Conservation (phyloP, 2,888 invertebrate genomes). For the Ypsolopha sequella region DNA sequence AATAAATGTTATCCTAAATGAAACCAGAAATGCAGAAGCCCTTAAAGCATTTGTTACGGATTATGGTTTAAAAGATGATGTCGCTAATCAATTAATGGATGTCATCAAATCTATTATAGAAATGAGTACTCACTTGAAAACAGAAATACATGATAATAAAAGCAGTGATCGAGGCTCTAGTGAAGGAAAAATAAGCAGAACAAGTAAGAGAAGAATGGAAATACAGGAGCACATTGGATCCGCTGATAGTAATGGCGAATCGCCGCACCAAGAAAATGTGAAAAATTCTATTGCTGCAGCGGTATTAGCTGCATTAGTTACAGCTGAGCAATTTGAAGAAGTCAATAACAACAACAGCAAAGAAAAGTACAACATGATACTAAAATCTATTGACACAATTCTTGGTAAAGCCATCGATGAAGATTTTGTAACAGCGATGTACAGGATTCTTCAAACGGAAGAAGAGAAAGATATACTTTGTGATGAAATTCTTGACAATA, state of each 20-base stretch:
- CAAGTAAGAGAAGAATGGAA: conserved; percentile 36
- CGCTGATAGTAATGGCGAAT: conserved; percentile 30
- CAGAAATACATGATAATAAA: conserved; percentile 41
- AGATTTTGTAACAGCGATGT: conserved; percentile 60
- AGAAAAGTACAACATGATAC: conserved; percentile 60
- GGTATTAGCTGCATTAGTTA: conserved; percentile 60
- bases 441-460: conserved; percentile 58
- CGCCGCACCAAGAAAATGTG: conserved; percentile 58
- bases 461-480: conserved; percentile 58
- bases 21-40: conserved; percentile 59
- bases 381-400: conserved; percentile 64
- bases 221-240: conserved; percentile 23
- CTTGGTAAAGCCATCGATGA: conserved; percentile 60
- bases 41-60: conserved; percentile 61
- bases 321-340: conserved; percentile 62
- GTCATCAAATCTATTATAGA: conserved; percentile 63
- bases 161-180: conserved; percentile 25
- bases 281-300: conserved; percentile 68
- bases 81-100: conserved; percentile 64
- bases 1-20: conserved; percentile 68
- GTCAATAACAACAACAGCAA: conserved; percentile 60
- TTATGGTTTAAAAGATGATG: conserved; percentile 61
- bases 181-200: conserved; percentile 37
- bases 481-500: conserved; percentile 61
- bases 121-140: conserved; percentile 62